Base-by-base conservation (phyloP, 2,113 vertebrate species). In the Rhynchomys soricoides region DNA sequence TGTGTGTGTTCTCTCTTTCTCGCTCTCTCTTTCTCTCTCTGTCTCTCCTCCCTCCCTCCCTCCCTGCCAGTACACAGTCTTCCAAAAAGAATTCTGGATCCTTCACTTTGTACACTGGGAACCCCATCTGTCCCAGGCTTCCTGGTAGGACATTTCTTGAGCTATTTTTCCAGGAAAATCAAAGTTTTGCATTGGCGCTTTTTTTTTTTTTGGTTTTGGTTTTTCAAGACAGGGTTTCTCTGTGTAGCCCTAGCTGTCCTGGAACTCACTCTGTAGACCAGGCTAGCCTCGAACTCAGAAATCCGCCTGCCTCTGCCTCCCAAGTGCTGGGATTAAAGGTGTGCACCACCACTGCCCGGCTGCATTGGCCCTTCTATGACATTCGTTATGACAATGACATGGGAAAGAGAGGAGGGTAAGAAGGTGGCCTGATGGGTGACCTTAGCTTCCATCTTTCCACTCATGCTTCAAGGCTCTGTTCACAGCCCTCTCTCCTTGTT, bases 171-270 rank as follows among this genome's bases (percentile, higher is more conserved):
- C 55, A 85, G 66, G 43, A 77, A 13, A 93, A 21, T 0, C 71
- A n/a, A 89, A 78, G 66, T 34, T 77, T 92, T 57, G 3, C 48
- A n/a, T 7, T 55, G 62, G 82, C 64, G 83, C 24, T 13, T 89
- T 48, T 86, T 48, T 91, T 83, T 90, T 83, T 77, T 93, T 89
- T n/a, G n/a, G n/a, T n/a, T n/a, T n/a, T n/a, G n/a, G n/a, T n/a
- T n/a, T n/a, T n/a, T n/a, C n/a, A n/a, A n/a, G n/a, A n/a, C n/a
- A n/a, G n/a, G n/a, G n/a, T n/a, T n/a, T n/a, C n/a, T n/a, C n/a
- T n/a, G n/a, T n/a, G n/a, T n/a, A n/a, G n/a, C n/a, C n/a, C n/a
- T n/a, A n/a, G n/a, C n/a, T n/a, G n/a, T n/a, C n/a, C n/a, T n/a
- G n/a, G n/a, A n/a, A n/a, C n/a, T n/a, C n/a, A n/a, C n/a, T n/a